Evolutionary conservation across 1,140 invertebrate species (phyloP).

Genomic region (Heliconius nattereri): DNA sequence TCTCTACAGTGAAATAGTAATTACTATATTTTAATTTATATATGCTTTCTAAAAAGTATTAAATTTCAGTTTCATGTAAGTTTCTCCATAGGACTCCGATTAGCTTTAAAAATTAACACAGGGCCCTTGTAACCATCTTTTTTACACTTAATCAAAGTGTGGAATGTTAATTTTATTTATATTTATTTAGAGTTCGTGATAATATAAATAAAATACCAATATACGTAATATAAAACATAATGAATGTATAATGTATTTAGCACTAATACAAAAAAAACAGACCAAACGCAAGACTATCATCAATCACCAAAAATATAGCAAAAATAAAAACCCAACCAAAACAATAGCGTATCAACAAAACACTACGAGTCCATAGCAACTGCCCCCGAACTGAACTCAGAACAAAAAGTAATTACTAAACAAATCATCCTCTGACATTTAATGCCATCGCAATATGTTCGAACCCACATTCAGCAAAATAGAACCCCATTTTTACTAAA

Average conservation of each 20-base stretch:
- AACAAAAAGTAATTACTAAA: slow-evolving; percentile 78
- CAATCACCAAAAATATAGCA: slow-evolving; percentile 44
- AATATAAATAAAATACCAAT: too few species aligned
- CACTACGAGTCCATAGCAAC: slow-evolving; percentile 66
- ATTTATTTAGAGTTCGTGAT: too few species aligned
- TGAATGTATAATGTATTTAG: neutral
- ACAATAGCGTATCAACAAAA: slow-evolving; percentile 72
- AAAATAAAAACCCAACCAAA: slow-evolving; percentile 50
- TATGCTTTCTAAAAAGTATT: too few species aligned
- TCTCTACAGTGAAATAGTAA: too few species aligned
- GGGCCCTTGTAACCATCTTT: too few species aligned
- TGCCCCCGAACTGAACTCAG: slow-evolving; percentile 52
- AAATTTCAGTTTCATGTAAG: too few species aligned
- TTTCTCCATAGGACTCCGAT: too few species aligned
- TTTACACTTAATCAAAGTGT: too few species aligned
- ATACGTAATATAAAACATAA: neutral
- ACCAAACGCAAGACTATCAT: slow-evolving; percentile 35
- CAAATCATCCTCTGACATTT: slow-evolving; percentile 80
- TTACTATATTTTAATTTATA: too few species aligned
- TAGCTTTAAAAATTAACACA: too few species aligned
- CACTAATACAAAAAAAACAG: neutral
- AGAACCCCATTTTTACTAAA: slow-evolving; percentile 58
- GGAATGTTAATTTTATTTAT: too few species aligned
- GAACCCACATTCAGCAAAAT: slow-evolving; percentile 63
- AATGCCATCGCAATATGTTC: slow-evolving; percentile 78